A percentile compares a stretch with the other conserved stretches of the same genome.
Conservation (phyloP, 2,888 invertebrate genomes). For the Polydrusus tereticollis region DNA sequence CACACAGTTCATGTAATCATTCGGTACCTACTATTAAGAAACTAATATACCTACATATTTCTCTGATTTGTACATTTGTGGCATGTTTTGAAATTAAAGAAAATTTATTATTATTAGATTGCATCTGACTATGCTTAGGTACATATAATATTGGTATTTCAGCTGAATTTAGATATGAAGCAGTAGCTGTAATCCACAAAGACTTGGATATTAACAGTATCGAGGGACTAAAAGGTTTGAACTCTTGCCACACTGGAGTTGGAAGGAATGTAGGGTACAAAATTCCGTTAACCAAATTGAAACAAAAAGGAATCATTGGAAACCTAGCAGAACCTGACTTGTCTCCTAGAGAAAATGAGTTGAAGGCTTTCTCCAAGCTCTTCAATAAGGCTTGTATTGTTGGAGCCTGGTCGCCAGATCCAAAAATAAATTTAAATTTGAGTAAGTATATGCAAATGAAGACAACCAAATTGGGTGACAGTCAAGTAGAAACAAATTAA, state of each 20-base stretch:
- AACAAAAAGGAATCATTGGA: conserved; percentile 76
- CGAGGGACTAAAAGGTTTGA: conserved; percentile 79
- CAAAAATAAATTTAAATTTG: conserved; percentile 76
- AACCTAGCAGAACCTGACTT: conserved; percentile 77
- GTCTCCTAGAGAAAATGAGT: conserved; percentile 83
- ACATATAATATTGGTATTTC: conserved; percentile 53
- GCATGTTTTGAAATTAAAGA: no score
- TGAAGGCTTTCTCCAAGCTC: conserved; percentile 83
- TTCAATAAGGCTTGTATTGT: conserved; percentile 89
- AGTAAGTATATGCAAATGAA: no score
- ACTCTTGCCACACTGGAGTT: conserved; percentile 89
- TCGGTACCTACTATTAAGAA: no score
- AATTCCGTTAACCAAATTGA: conserved; percentile 82
- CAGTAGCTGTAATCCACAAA: conserved; percentile 84
- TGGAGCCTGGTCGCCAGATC: conserved; percentile 85
- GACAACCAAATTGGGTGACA: no score
- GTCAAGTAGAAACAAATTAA: no score
- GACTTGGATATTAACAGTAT: conserved; percentile 77
- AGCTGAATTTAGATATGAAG: conserved; percentile 86
- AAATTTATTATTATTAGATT: no score
- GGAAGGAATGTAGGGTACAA: conserved; percentile 92
- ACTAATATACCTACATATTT: no score
- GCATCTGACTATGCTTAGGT: no score
- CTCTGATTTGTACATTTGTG: no score
- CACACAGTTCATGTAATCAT: no score